Conservation (phyloP, 2,113 vertebrate species). For the Heteronetta atricapilla region DNA sequence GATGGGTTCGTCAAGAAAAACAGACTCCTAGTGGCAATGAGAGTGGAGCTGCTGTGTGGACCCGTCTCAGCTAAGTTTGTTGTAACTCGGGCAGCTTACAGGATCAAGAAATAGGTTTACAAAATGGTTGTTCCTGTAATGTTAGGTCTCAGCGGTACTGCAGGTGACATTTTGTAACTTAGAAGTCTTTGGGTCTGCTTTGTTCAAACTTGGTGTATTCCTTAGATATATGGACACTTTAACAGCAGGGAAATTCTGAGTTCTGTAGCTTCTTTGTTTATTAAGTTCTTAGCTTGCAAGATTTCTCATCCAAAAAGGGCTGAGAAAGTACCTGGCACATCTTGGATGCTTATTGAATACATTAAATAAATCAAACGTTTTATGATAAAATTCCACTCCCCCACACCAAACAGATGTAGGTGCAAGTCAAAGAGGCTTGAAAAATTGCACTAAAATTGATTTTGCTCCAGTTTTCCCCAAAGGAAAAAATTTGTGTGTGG, state of each 20-base stretch:
- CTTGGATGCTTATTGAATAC: slow-evolving; percentile 63
- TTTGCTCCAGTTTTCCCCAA: slow-evolving; percentile 69
- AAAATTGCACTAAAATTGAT: slow-evolving; percentile 56
- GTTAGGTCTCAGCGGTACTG: background rate
- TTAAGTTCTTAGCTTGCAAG: slow-evolving; percentile 60
- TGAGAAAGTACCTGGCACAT: slow-evolving; percentile 71
- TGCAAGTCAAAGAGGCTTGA: slow-evolving; percentile 51
- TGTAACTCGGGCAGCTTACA: background rate
- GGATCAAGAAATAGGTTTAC: background rate
- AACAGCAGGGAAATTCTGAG: background rate
- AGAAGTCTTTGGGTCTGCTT: background rate
- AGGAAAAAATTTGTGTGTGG: slow-evolving; percentile 34
- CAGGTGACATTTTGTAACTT: background rate
- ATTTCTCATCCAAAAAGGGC: slow-evolving; percentile 60
- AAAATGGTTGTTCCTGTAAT: background rate
- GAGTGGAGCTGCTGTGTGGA: background rate
- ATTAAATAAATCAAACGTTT: slow-evolving; percentile 69
- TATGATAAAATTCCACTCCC: slow-evolving; percentile 66
- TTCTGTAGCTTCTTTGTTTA: slow-evolving; percentile 53
- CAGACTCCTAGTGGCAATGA: background rate
- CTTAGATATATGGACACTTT: background rate
- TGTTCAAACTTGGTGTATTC: background rate
- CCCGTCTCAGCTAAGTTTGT: background rate
- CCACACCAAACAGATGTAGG: slow-evolving; percentile 62
- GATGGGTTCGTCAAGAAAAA: background rate